These are phyloP conservation scores for Neotoxoptera formosana DNA, from an alignment of 1,140 invertebrate genomes.

Conservation along the genomic window DNA sequence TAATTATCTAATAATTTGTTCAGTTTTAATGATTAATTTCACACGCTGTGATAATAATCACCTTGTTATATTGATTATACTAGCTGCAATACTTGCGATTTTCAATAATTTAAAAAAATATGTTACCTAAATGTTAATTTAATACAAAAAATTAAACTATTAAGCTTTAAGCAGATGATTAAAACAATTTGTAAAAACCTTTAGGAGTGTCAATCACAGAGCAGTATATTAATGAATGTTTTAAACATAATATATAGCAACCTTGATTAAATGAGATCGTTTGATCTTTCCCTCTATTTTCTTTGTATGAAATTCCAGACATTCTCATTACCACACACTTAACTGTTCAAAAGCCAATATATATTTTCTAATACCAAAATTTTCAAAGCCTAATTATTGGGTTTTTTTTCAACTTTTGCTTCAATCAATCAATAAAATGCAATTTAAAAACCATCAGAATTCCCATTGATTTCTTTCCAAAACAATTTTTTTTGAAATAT, in stretches of 20 bases:
- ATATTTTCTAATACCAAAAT: neutral
- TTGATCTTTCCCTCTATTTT: neutral
- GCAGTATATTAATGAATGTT: neutral
- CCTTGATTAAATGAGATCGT: neutral
- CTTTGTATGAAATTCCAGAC: neutral
- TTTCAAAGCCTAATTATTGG: neutral
- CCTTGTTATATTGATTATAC: neutral
- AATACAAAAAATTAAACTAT: neutral
- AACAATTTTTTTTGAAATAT: neutral
- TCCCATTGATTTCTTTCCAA: neutral
- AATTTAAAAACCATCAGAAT: conserved; percentile 1
- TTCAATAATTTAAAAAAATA: neutral
- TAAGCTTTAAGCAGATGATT: neutral
- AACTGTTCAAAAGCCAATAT: neutral
- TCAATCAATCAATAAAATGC: conserved; percentile 7
- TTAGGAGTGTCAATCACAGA: neutral
- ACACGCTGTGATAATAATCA: neutral
- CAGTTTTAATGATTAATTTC: neutral
- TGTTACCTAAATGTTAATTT: neutral
- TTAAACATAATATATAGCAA: neutral
- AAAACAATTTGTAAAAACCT: neutral
- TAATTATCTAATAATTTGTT: neutral
- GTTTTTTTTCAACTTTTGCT: neutral
- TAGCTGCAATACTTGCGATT: neutral
- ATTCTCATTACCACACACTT: neutral